phyloP scores from a whole-genome alignment of 1,140 invertebrate species.

The Heliconius nattereri region DNA sequence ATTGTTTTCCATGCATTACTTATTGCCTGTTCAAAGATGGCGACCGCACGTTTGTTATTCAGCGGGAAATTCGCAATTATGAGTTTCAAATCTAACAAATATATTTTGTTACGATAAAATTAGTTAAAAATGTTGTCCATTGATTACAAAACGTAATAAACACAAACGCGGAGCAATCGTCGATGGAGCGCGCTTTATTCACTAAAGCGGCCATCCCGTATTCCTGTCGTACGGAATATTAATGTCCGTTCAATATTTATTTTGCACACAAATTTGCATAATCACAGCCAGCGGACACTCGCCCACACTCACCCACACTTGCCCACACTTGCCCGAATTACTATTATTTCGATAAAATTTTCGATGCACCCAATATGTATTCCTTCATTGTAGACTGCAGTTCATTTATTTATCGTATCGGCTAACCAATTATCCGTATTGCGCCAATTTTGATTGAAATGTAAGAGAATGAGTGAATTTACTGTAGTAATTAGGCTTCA shows the following conservation, averaged over 20 bases:
- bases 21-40: not conserved
- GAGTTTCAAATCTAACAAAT: not conserved
- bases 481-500: conserved; percentile 46
- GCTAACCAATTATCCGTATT: conserved; percentile 49
- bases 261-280: conserved; percentile 77
- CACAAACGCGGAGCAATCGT: conserved; percentile 53
- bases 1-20: not conserved
- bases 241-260: conserved; percentile 80
- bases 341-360: conserved; percentile 71
- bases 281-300: conserved; percentile 70
- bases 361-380: conserved; percentile 52
- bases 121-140: not conserved
- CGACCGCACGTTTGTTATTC: not conserved
- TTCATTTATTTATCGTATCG: conserved; percentile 44
- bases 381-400: conserved; percentile 45
- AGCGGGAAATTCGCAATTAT: not conserved
- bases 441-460: conserved; percentile 44
- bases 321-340: conserved; percentile 60
- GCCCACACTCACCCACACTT: conserved; percentile 63
- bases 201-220: conserved; percentile 72
- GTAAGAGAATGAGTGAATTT: conserved; percentile 46
- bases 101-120: not conserved
- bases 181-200: conserved; percentile 62
- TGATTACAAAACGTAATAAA: conserved; percentile 53
- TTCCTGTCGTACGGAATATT: conserved; percentile 78